Conservation (phyloP, 2,888 invertebrate species). For the Synergus gifuensis region DNA sequence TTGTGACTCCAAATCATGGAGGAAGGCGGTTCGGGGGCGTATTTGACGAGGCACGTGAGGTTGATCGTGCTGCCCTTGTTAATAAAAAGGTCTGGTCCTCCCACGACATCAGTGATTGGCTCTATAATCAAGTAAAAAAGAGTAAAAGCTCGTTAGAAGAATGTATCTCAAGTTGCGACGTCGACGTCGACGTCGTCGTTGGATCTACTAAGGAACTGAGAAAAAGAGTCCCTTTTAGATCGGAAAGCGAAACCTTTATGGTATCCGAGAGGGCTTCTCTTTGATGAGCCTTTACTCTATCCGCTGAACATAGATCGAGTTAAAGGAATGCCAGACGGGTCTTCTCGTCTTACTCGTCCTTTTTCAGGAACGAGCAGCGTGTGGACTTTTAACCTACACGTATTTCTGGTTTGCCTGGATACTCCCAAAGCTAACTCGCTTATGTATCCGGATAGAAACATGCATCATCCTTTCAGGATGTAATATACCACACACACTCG, state of each 20-base stretch:
- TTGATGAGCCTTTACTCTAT: conserved; percentile 47
- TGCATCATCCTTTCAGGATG: not conserved
- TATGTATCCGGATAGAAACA: not conserved
- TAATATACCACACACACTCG: not conserved
- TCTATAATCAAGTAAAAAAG: conserved; percentile 79
- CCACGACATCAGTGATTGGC: conserved; percentile 88
- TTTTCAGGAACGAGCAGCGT: not conserved
- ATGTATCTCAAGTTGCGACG: conserved; percentile 39
- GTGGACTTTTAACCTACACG: conserved; percentile 13
- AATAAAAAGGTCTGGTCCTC: conserved; percentile 89
- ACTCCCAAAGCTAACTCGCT: not conserved
- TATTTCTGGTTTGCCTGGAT: conserved; percentile 7
- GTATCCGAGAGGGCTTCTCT: conserved; percentile 30
- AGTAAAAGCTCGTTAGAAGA: conserved; percentile 29
- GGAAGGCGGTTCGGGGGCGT: conserved; percentile 89
- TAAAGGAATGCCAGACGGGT: conserved; percentile 34
- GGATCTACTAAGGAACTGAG: conserved; percentile 34
- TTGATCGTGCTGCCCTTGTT: conserved; percentile 93
- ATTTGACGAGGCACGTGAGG: conserved; percentile 89
- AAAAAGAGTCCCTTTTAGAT: conserved; percentile 39
- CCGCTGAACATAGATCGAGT: conserved; percentile 40
- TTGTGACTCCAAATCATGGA: conserved; percentile 91
- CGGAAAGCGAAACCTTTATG: conserved; percentile 29
- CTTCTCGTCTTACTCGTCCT: conserved; percentile 10
- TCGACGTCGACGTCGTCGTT: conserved; percentile 1